These are phyloP conservation scores for Capromys pilorides DNA, from an alignment of 2,797 vertebrate genomes.

Conservation along the genomic window DNA sequence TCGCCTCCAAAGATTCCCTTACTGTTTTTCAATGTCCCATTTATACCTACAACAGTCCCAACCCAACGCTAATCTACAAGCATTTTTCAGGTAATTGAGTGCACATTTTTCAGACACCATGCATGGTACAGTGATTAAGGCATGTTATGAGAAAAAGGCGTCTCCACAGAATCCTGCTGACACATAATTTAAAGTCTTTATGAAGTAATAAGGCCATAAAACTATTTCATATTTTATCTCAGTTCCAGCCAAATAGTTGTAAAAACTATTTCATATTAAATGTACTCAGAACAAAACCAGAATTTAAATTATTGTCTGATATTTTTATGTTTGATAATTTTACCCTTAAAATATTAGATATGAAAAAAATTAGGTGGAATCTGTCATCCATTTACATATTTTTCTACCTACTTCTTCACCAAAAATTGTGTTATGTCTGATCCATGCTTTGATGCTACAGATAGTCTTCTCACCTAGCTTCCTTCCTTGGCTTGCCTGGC, in stretches of 20 bases:
- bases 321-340: conserved; percentile 38
- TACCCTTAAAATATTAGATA: conserved; percentile 6
- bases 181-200: neutral
- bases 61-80: neutral
- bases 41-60: neutral
- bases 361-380: neutral
- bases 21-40: neutral
- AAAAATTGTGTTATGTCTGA: conserved; percentile 95
- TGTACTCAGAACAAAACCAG: conserved; percentile 23
- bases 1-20: neutral
- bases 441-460: conserved; percentile 88
- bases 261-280: conserved; percentile 19
- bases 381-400: conserved; percentile 1
- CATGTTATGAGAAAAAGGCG: neutral
- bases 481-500: conserved; percentile 94
- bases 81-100: conserved; percentile 34
- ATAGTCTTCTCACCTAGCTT: conserved; percentile 88
- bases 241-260: conserved; percentile 28
- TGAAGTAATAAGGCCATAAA: neutral
- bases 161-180: conserved; percentile 12
- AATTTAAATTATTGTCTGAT: conserved; percentile 45
- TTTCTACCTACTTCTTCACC: conserved; percentile 83
- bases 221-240: neutral
- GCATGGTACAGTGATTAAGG: neutral
- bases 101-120: neutral